These are phyloP conservation scores for Eupithecia inturbata DNA, from an alignment of 2,888 invertebrate genomes.

Conservation along the genomic window DNA sequence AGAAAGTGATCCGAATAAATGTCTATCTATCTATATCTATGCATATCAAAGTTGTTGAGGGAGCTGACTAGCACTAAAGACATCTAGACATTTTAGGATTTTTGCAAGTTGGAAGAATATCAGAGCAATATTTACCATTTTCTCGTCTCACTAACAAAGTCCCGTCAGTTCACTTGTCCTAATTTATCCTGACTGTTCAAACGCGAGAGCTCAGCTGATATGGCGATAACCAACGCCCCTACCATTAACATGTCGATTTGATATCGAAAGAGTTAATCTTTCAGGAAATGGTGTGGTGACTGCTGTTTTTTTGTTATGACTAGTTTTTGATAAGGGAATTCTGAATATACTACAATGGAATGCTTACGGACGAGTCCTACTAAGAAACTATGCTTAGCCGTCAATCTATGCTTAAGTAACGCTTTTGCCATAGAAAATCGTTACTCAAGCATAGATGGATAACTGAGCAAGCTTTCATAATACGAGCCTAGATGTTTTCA, in stretches of 20 bases:
- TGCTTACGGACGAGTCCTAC: too few relatives aligned
- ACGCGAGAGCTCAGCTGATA: constrained; percentile 52
- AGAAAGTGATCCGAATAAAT: background rate
- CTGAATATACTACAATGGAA: background rate
- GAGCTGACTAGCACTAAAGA: background rate
- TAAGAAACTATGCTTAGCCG: too few relatives aligned
- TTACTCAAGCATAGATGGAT: too few relatives aligned
- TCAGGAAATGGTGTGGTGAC: constrained; percentile 21
- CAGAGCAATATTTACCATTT: constrained; percentile 62
- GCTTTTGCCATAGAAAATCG: too few relatives aligned
- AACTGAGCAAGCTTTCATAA: too few relatives aligned
- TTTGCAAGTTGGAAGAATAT: background rate
- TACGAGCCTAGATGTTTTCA: too few relatives aligned
- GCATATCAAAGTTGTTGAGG: background rate
- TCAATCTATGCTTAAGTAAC: too few relatives aligned
- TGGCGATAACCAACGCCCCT: constrained; percentile 54
- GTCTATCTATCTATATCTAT: background rate
- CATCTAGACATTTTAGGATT: background rate
- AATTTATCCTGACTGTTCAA: constrained; percentile 64
- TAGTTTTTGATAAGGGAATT: constrained; percentile 13
- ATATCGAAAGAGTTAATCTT: constrained; percentile 44
- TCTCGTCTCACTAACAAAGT: constrained; percentile 8
- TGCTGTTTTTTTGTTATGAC: constrained; percentile 5
- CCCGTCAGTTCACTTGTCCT: constrained; percentile 64
- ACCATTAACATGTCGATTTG: constrained; percentile 47